phyloP scores from a whole-genome alignment of 2,797 vertebrate genomes.

The Paramormyrops hopkinsi region DNA sequence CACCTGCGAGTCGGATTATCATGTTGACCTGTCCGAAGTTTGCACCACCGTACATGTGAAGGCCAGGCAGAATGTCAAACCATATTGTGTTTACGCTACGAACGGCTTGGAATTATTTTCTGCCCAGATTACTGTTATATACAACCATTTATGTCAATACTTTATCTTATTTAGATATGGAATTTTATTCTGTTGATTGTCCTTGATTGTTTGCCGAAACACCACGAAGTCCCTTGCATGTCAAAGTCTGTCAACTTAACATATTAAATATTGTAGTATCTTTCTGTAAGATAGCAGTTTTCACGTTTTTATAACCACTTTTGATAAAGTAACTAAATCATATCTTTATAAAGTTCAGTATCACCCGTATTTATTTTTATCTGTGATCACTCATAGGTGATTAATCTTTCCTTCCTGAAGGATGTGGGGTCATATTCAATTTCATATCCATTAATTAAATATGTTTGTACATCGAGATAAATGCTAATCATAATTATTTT shows the following conservation, averaged over 20 bases:
- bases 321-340: not conserved
- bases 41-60: not conserved
- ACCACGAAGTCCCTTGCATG: not conserved
- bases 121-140: not conserved
- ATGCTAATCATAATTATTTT: conserved; percentile 66
- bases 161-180: not conserved
- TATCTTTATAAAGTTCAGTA: not conserved
- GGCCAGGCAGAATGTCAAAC: not conserved
- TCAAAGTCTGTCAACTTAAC: not conserved
- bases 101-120: not conserved
- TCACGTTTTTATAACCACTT: not conserved
- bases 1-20: not conserved
- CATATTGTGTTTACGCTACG: not conserved
- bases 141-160: not conserved
- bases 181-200: not conserved
- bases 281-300: not conserved
- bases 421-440: not conserved
- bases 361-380: not conserved
- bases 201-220: not conserved
- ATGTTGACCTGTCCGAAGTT: not conserved
- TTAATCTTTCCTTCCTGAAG: conserved; percentile 39
- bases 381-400: conserved; percentile 40
- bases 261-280: not conserved
- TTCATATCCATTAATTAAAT: conserved; percentile 65
- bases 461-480: conserved; percentile 72